phyloP scores from a whole-genome alignment of 2,888 invertebrate species.

The Eupithecia dodoneata region DNA sequence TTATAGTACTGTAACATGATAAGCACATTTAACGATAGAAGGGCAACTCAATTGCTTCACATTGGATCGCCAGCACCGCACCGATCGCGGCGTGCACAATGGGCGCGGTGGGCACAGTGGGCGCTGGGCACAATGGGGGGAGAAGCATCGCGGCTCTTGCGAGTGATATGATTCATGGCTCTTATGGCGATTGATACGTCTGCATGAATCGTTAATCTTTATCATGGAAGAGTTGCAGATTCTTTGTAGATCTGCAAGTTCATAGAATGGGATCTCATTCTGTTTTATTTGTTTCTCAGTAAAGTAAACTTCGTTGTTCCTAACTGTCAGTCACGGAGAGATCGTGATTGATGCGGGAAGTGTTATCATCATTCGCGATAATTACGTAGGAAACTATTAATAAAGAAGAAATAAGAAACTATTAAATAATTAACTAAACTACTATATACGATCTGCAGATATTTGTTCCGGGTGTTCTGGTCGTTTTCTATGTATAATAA shows the following conservation, averaged over 20 bases:
- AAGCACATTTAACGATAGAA: not conserved
- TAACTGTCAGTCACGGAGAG: not conserved
- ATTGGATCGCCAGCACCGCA: too few species aligned
- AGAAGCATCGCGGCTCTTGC: not conserved
- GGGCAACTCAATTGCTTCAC: not conserved
- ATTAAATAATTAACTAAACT: too few species aligned
- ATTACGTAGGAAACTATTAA: not conserved
- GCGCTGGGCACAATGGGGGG: too few species aligned
- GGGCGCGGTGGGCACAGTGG: too few species aligned
- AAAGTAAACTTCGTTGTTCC: not conserved
- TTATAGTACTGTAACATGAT: not conserved
- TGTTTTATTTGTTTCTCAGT: not conserved
- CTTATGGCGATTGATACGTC: not conserved
- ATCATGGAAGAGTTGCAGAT: not conserved
- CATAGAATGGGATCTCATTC: not conserved
- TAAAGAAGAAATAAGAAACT: too few species aligned
- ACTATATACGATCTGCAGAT: too few species aligned
- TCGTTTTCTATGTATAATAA: too few species aligned
- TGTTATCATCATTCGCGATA: not conserved
- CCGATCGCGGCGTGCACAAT: too few species aligned
- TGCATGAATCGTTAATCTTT: not conserved
- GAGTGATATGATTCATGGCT: not conserved
- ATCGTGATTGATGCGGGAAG: not conserved
- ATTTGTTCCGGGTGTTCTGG: too few species aligned
- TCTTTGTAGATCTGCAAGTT: not conserved